Conservation (phyloP, 2,888 invertebrate genomes). For the Apocheima hispidaria region DNA sequence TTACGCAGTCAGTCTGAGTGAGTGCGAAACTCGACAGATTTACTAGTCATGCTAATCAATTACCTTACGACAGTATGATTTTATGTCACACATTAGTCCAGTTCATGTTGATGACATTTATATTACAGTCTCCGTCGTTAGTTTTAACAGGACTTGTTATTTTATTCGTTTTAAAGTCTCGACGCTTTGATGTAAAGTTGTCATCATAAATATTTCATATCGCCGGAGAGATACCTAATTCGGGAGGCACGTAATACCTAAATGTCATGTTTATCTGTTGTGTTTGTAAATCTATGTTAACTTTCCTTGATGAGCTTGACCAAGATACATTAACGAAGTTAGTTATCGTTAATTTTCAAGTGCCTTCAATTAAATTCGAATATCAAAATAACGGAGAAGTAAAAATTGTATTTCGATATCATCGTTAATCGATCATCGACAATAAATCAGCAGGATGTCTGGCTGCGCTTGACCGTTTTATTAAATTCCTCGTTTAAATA, state of each 20-base stretch:
- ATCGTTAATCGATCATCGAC: slow-evolving; percentile 31
- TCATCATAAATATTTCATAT: slow-evolving; percentile 71
- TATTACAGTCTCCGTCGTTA: neutral
- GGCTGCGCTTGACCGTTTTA: slow-evolving; percentile 66
- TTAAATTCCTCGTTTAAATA: slow-evolving; percentile 78
- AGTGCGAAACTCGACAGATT: slow-evolving; percentile 3
- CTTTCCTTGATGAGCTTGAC: neutral
- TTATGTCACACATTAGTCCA: slow-evolving; percentile 1
- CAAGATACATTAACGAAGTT: slow-evolving; percentile 1
- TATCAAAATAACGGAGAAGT: slow-evolving; percentile 2
- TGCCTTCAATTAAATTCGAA: slow-evolving; percentile 3
- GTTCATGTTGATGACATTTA: neutral
- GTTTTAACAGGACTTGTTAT: neutral
- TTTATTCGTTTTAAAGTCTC: slow-evolving; percentile 11
- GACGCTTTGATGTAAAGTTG: slow-evolving; percentile 42
- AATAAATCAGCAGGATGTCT: slow-evolving; percentile 66
- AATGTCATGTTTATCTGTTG: slow-evolving; percentile 56
- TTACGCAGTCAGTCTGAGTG: slow-evolving; percentile 3
- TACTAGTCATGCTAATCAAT: slow-evolving; percentile 16
- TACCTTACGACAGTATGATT: neutral
- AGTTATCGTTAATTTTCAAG: neutral
- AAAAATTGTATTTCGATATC: slow-evolving; percentile 12
- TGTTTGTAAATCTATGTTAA: slow-evolving; percentile 10
- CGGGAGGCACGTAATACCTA: slow-evolving; percentile 52
- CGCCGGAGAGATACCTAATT: slow-evolving; percentile 57